Conservation (phyloP, 2,888 invertebrate species). For the Brachycybe producta region DNA sequence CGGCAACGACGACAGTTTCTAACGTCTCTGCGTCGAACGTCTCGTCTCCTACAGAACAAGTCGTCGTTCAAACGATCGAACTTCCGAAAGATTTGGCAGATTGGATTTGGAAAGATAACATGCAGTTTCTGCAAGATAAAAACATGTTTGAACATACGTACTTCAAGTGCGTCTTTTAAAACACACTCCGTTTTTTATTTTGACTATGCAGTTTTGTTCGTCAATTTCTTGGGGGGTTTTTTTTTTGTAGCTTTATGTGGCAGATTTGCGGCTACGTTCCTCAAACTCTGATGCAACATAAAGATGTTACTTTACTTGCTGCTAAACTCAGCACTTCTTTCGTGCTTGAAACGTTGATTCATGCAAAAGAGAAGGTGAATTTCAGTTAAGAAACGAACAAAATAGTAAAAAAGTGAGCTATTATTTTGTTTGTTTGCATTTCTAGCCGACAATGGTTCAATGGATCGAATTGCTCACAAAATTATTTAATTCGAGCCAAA, state of each 20-base stretch:
- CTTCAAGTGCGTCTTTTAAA: slow-evolving; percentile 56
- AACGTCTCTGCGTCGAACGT: not conserved
- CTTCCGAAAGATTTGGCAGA: slow-evolving; percentile 69
- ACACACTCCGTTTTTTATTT: not conserved
- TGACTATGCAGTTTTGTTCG: not conserved
- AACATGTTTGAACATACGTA: slow-evolving; percentile 93
- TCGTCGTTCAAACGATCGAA: slow-evolving; percentile 36
- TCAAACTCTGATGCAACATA: slow-evolving; percentile 63
- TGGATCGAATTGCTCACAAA: slow-evolving; percentile 92
- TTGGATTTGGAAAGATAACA: slow-evolving; percentile 97
- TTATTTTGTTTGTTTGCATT: slow-evolving; percentile 16
- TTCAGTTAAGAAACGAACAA: no score
- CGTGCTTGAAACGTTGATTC: slow-evolving; percentile 91
- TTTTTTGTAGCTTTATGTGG: slow-evolving; percentile 71
- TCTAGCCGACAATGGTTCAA: slow-evolving; percentile 82
- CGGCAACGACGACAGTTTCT: not conserved
- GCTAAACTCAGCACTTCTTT: slow-evolving; percentile 83
- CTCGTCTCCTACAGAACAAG: not conserved
- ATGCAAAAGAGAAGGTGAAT: slow-evolving; percentile 81
- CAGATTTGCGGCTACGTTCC: slow-evolving; percentile 90
- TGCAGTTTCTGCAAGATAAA: slow-evolving; percentile 86
- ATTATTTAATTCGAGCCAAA: slow-evolving; percentile 77
- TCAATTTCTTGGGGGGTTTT: slow-evolving; percentile 8
- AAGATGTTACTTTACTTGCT: slow-evolving; percentile 66
- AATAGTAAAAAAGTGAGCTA: slow-evolving; percentile 4